phyloP scores from a whole-genome alignment of 2,113 vertebrate genomes.

The Zeus faber region DNA sequence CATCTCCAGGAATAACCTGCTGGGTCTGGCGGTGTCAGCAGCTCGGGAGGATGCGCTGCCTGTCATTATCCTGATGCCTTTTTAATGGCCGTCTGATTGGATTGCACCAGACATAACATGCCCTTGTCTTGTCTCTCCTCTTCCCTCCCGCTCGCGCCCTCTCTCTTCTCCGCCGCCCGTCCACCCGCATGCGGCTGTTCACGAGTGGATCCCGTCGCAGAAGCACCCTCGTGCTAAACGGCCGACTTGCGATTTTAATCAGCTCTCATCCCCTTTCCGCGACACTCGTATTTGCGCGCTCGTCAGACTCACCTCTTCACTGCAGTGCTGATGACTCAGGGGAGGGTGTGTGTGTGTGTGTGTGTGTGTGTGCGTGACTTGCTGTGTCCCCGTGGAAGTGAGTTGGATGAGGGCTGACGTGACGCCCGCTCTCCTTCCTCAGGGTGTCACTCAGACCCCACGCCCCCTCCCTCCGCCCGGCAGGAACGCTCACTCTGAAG shows the following conservation, averaged over 20 bases:
- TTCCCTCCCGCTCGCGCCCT: neutral
- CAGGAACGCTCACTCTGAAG: constrained; percentile 33
- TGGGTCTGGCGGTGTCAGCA: constrained; percentile 30
- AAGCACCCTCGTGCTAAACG: no score
- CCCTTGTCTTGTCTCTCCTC: constrained; percentile 39
- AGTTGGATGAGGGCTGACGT: constrained; percentile 65
- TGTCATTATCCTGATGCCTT: constrained; percentile 64
- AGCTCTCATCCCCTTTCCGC: constrained; percentile 14
- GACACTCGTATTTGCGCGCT: constrained; percentile 15
- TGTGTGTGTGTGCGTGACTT: neutral
- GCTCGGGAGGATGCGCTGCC: constrained; percentile 57
- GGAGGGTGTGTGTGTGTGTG: constrained; percentile 1
- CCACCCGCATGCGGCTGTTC: no score
- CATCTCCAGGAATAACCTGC: no score
- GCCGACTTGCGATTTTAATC: neutral
- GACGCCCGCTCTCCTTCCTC: constrained; percentile 55
- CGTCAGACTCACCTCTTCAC: constrained; percentile 28
- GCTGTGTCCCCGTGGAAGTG: constrained; percentile 29
- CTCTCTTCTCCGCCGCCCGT: constrained; percentile 14
- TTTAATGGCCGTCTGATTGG: constrained; percentile 65
- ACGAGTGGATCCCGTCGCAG: no score
- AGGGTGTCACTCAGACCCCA: constrained; percentile 58
- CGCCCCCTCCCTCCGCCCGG: constrained; percentile 21
- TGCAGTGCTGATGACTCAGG: constrained; percentile 49
- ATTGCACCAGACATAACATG: constrained; percentile 43